Evolutionary conservation across 2,888 invertebrate genomes (phyloP), one percentile per base, ranked within the genome.

Genomic region (Macaria notata): DNA sequence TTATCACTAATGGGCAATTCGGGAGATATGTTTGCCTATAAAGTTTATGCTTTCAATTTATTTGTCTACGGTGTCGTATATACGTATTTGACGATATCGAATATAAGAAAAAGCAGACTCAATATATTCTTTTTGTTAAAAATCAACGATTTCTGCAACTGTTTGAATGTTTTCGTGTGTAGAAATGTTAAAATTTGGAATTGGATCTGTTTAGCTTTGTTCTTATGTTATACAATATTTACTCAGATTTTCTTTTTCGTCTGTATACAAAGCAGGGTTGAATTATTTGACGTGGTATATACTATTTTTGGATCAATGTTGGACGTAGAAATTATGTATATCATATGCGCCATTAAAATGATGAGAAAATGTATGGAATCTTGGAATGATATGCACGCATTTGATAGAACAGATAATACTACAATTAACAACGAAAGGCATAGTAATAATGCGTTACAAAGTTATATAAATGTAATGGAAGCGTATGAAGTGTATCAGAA

Each of bases 391-490:
- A 8, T 7, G 3, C 8, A 38, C 8, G 38, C 5, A 38, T 7
- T 2, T 8, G 38, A 38, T 38, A 38, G 5, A 38, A 38, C 38
- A 38, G 5, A 7, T 38, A 8, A 38, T 38, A 8, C 38, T 38
- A 38, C 38, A 19, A 19, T 19, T 38, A 46, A 36, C 8, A 36
- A 33, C 33, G 46, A 46, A 46, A 7, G 4, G 4, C 33, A 19
- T 19, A 19, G 19, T 7, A 9, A 46, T 46, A 36, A 46, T 33
- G 36, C 9, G 36, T 7, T 46, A 19, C 4, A 46, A 8, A 6
- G 33, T 36, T 36, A 46, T 46, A 6, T 46, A 5, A 36, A 36
- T 29, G n/a, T 46, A 36, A 46, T 46, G 19, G 46, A 33, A 9
- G 46, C 33, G 9, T 46, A 46, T 5, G 7, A 33, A 6, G 36